Base-by-base conservation (phyloP, 1,140 invertebrate species). In the Heliothis subflexa region DNA sequence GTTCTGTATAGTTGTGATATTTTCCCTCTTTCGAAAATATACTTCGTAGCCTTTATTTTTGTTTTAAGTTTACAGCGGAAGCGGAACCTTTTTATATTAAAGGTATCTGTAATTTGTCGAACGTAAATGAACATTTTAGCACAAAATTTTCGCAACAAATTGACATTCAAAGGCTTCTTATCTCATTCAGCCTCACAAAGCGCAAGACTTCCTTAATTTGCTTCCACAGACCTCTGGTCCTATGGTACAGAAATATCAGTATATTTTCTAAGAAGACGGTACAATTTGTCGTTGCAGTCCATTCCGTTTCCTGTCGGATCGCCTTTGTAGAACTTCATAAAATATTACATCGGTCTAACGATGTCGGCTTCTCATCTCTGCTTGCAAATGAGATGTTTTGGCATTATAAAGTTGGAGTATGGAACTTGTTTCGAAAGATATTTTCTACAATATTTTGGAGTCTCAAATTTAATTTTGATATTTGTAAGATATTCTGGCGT, bases 281-380 rank as follows among this genome's bases (percentile, higher is more conserved):
- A 61, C 71, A 59, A 59, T 84, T 87, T 79, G 83, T 81, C 75
- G 66, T 66, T 79, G 75, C 55, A 82, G 79, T 78, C 84, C 77
- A 76, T 72, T 78, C 74, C 66, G 79, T 81, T 85, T 85, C 81
- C 82, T 82, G 82, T 83, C 78, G 68, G 68, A 78, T 85, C 55
- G 71, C 40, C 71, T 74, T 74, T 73, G 71, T 73, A 61, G 40
- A 61, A 74, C 71, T 74, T 61, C 54, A 61, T 74, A 61, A 74
- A 74, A 74, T 74, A 61, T 74, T 74, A 74, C 71, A 49, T 61
- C 14, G 71, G 40, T 74, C 71, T 74, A 74, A 74, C 55, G 71
- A 74, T 49, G 71, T 49, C 40, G 28, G 14, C 49, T 74, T 45
- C 40, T 72, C 54, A 61, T 47, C 55, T 74, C 55, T 59, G 14